Evolutionary conservation across 2,888 invertebrate genomes (phyloP), one percentile per base, ranked within the genome.

Genomic region (Branchipolynoe longqiensis): DNA sequence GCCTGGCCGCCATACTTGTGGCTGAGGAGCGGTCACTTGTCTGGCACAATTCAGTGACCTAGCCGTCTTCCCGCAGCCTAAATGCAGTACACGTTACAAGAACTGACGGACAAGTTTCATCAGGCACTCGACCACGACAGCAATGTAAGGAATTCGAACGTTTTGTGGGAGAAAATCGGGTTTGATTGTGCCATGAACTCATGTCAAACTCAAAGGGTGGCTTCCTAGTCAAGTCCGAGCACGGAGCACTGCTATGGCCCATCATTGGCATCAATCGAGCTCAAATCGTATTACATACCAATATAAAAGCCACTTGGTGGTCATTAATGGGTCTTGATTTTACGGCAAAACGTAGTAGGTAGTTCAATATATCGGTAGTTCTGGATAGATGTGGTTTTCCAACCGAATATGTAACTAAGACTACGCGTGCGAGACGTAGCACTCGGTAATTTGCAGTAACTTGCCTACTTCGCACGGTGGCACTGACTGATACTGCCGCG

Each of bases 91-190:
- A 94, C 94, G 94, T 94, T 93, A 91, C 90, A 91, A 90, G 97
- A 98, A 95, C 96, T 98, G 95, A 97, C 97, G 95, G 96, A 97
- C 95, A 97, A 96, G 96, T 96, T 98, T 96, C 96, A 97, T 95
- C 96, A 97, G 96, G 97, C 98, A 95, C 96, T 98, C 96, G 98
- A 98, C 96, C 96, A 96, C 95, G 97, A 97, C 95, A 97, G 98
- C 96, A 98, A 98, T 98, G 98, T 98, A 97, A 98, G 98, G 95
- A 91, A 90, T 91, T 87, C 85, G 82, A 58, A 58, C 74, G 48
- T 64, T 41, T 74, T 74, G 33, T 59, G 56, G 48, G 82, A 62
- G 64, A 85, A 85, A 86, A 84, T 85, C 48, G 48, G 56, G 64
- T 86, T 82, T 85, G 56, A 62, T 62, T 62, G 31, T 1, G 25